Conservation (phyloP, 2,113 vertebrate species). For the Myrmecobius fasciatus region DNA sequence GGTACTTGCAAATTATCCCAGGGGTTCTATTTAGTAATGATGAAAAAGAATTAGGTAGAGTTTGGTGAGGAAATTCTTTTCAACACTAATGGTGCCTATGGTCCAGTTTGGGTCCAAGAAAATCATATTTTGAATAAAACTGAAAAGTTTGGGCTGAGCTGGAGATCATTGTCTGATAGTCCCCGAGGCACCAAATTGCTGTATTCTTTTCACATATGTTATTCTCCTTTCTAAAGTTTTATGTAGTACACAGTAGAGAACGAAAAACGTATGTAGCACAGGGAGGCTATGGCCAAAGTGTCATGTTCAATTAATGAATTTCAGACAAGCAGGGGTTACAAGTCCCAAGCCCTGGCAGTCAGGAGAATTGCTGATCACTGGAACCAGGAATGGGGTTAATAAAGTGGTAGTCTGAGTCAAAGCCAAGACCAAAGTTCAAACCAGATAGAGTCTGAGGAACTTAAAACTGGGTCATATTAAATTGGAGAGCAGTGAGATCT, state of each 20-base stretch:
- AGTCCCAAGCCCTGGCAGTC: background rate
- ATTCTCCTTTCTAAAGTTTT: background rate
- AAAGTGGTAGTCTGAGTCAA: background rate
- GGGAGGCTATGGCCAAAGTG: background rate
- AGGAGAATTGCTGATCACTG: background rate
- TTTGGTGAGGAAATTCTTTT: background rate
- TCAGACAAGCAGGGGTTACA: background rate
- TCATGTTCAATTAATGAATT: background rate
- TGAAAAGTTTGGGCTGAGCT: background rate
- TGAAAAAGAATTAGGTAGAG: background rate
- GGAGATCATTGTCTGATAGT: background rate
- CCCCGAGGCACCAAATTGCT: background rate
- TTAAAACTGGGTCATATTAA: background rate
- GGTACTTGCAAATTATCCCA: background rate
- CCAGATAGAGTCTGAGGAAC: background rate
- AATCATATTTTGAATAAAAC: background rate
- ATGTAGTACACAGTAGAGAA: background rate
- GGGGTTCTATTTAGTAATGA: background rate
- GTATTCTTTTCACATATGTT: background rate
- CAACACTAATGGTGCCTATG: background rate
- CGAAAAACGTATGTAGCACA: background rate
- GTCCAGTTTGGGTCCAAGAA: background rate
- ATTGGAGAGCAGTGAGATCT: background rate
- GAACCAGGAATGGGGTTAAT: background rate
- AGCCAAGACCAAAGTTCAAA: background rate